Conservation (phyloP, 2,888 invertebrate genomes). For the Dastarcus helophoroides region DNA sequence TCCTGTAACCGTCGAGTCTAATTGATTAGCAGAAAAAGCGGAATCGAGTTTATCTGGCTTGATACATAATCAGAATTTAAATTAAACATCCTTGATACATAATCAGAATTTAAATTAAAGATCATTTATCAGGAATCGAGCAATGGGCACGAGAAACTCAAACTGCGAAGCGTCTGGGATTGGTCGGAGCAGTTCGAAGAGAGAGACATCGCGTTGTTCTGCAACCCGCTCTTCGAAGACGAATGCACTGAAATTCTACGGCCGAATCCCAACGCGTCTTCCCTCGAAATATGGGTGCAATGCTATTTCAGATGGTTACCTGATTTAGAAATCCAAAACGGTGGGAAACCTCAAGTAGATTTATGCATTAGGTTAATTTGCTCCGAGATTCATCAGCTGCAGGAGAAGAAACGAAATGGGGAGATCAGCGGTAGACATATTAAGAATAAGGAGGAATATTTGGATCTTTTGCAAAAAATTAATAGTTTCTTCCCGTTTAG, state of each 20-base stretch:
- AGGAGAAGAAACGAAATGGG: constrained; percentile 25
- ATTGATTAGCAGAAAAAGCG: no score
- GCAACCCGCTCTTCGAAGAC: constrained; percentile 66
- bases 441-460: constrained; percentile 29
- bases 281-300: constrained; percentile 69
- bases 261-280: constrained; percentile 43
- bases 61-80: no score
- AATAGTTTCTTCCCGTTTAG: constrained; percentile 42
- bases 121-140: no score
- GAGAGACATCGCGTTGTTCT: constrained; percentile 69
- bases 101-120: no score
- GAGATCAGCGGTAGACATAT: constrained; percentile 20
- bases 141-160: constrained; percentile 32
- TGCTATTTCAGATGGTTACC: constrained; percentile 87
- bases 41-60: no score
- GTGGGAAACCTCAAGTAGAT: constrained; percentile 52
- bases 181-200: constrained; percentile 81
- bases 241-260: constrained; percentile 31
- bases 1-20: no score
- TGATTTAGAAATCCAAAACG: constrained; percentile 63
- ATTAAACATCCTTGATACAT: no score
- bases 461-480: constrained; percentile 31
- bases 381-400: constrained; percentile 39
- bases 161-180: constrained; percentile 75
- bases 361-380: constrained; percentile 37